phyloP scores from a whole-genome alignment of 1,140 invertebrate species.

The Mesaphorura yosii region DNA sequence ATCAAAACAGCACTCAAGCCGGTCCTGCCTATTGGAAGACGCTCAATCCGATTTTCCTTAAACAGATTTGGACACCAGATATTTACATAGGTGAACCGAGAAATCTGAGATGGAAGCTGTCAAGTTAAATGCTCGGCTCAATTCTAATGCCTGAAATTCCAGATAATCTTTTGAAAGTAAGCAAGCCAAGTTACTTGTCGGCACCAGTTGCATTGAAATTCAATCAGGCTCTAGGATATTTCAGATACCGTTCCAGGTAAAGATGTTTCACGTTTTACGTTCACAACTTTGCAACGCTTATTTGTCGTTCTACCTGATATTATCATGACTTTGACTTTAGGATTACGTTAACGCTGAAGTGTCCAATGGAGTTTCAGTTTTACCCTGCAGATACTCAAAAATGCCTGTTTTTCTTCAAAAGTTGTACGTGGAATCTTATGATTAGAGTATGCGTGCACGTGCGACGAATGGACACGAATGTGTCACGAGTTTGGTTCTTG shows the following conservation, averaged over 20 bases:
- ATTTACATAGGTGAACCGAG: not conserved
- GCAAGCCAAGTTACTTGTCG: not conserved
- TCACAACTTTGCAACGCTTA: not conserved
- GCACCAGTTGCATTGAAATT: no score
- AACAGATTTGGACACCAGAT: slow-evolving; percentile 2
- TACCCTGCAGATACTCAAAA: slow-evolving; percentile 5
- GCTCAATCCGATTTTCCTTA: not conserved
- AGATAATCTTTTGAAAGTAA: not conserved
- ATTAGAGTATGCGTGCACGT: no score
- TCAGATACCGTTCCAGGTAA: no score
- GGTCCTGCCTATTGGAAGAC: no score
- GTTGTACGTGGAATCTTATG: slow-evolving; percentile 2
- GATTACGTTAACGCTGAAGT: not conserved
- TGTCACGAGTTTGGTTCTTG: not conserved
- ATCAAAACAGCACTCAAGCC: no score
- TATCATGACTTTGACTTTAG: no score
- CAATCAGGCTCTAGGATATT: no score
- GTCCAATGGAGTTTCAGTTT: slow-evolving; percentile 3
- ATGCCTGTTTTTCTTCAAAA: not conserved
- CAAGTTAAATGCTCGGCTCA: not conserved
- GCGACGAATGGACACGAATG: no score
- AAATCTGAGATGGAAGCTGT: not conserved
- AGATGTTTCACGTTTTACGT: not conserved
- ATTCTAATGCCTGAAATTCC: not conserved
- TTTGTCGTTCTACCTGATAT: not conserved